These are phyloP conservation scores for Microcebus jonahi DNA, from an alignment of 2,113 vertebrate genomes.

Conservation along the genomic window DNA sequence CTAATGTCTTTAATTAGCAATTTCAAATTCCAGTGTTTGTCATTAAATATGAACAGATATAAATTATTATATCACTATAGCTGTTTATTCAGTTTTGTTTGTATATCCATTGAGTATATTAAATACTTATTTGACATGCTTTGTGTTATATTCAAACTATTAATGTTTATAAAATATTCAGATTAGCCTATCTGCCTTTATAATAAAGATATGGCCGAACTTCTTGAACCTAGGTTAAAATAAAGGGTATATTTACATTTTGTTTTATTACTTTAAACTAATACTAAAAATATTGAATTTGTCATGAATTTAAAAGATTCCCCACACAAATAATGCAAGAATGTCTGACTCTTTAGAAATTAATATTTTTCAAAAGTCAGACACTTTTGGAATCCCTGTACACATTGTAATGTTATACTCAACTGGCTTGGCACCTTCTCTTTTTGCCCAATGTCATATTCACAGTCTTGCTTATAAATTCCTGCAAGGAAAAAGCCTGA, in stretches of 20 bases:
- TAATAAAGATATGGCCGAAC: background rate
- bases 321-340: background rate
- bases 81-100: slow-evolving; percentile 83
- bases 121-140: slow-evolving; percentile 43
- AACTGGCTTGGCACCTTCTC: background rate
- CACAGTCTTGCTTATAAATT: background rate
- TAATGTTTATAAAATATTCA: background rate
- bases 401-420: background rate
- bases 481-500: background rate
- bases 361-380: background rate
- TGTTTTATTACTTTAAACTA: background rate
- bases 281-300: background rate
- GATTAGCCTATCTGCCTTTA: background rate
- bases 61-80: slow-evolving; percentile 84
- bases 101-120: slow-evolving; percentile 85
- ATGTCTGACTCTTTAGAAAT: background rate
- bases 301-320: background rate
- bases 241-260: background rate
- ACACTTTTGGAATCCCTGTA: background rate
- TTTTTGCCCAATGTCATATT: background rate
- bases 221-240: background rate
- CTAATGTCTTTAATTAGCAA: slow-evolving; percentile 93
- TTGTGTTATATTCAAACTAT: slow-evolving; percentile 43
- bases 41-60: slow-evolving; percentile 87
- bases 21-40: slow-evolving; percentile 90